Evolutionary conservation across 2,113 vertebrate genomes (phyloP).

Genomic region (Calidris pugnax): DNA sequence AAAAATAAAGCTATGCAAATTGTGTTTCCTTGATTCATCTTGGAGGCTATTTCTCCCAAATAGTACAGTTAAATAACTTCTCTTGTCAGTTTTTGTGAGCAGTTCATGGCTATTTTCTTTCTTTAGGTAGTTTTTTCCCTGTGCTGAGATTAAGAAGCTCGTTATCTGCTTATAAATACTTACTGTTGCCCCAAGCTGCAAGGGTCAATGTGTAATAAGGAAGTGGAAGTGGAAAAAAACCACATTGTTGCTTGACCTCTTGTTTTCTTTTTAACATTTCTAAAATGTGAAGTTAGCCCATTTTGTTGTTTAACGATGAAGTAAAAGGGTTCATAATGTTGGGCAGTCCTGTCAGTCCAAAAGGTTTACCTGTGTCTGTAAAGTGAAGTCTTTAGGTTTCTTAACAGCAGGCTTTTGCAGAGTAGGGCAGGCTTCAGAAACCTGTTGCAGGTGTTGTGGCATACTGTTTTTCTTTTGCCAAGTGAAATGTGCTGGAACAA

Average conservation of each 20-base stretch:
- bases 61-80: background rate
- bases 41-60: background rate
- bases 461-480: background rate
- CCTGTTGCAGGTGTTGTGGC: background rate
- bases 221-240: too few species aligned
- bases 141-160: background rate
- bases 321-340: background rate
- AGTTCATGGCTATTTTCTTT: background rate
- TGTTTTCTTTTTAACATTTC: background rate
- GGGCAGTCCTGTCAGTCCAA: background rate
- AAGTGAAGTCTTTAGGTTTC: background rate
- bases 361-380: background rate
- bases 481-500: background rate
- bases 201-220: background rate
- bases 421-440: background rate
- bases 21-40: background rate
- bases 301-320: background rate
- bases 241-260: background rate
- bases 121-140: background rate
- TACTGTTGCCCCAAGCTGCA: background rate
- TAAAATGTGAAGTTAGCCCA: background rate
- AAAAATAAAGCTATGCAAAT: background rate
- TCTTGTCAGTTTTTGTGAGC: background rate
- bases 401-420: background rate
- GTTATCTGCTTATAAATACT: background rate